These are phyloP conservation scores for Pseudonaja textilis DNA, from an alignment of 2,113 vertebrate genomes.

Conservation along the genomic window DNA sequence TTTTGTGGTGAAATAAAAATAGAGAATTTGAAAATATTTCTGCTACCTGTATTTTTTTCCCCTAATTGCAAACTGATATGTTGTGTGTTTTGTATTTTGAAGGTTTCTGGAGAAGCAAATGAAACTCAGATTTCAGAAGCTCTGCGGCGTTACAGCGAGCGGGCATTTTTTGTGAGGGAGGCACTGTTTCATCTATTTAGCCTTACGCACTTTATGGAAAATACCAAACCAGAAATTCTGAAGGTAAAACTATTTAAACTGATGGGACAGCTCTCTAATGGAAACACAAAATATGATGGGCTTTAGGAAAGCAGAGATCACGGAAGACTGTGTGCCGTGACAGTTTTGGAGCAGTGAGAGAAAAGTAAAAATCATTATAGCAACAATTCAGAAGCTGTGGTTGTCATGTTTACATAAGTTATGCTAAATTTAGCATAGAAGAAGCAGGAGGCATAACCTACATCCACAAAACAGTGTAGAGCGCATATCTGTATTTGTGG, in stretches of 20 bases:
- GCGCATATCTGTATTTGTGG: background rate
- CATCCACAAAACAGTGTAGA: background rate
- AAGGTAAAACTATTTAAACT: conserved; percentile 76
- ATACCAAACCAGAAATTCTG: conserved; percentile 93
- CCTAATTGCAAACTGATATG: background rate
- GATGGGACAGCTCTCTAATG: background rate
- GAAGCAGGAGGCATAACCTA: background rate
- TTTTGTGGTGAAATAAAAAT: background rate
- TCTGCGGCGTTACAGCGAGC: conserved; percentile 90
- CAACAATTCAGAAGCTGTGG: background rate
- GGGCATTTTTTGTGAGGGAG: conserved; percentile 95
- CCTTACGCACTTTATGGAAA: conserved; percentile 94
- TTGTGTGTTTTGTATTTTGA: conserved; percentile 39
- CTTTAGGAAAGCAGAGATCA: background rate
- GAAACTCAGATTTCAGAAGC: conserved; percentile 97
- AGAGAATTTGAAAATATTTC: background rate
- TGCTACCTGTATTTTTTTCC: background rate
- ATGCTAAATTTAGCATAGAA: background rate
- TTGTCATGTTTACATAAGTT: background rate
- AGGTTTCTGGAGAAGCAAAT: conserved; percentile 98
- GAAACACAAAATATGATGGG: background rate
- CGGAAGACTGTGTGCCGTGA: background rate
- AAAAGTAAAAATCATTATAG: background rate
- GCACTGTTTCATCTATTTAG: conserved; percentile 97
- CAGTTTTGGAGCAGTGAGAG: background rate